A percentile compares a stretch with the other conserved stretches of the same genome.
These are phyloP conservation scores for Chlamydotis undulata DNA, from an alignment of 2,113 vertebrate species.

Conservation along the genomic window DNA sequence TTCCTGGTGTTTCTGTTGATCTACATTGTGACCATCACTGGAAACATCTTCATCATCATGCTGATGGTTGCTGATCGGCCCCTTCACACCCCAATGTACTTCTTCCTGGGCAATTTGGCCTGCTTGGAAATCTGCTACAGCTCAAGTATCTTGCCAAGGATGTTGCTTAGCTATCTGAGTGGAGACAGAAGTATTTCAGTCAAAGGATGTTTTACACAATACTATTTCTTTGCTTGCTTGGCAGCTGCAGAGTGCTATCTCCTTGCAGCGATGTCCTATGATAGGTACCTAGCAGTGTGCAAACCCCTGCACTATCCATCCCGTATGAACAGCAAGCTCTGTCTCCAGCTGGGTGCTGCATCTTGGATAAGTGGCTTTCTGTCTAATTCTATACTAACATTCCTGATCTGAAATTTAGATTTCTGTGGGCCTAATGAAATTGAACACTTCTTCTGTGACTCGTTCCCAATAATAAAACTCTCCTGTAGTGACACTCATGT, in stretches of 20 bases:
- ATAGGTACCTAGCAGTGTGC: neutral
- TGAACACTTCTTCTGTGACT: neutral
- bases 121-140: slow-evolving; percentile 4
- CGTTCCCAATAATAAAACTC: neutral
- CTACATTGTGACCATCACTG: neutral
- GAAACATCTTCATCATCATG: neutral
- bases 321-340: neutral
- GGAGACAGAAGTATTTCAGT: neutral
- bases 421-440: neutral
- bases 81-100: neutral
- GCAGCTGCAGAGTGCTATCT: neutral
- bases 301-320: neutral
- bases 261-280: neutral
- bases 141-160: neutral
- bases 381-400: neutral
- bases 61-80: neutral
- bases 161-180: neutral
- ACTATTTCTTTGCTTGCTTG: neutral
- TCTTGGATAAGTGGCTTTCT: neutral
- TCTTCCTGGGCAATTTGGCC: neutral
- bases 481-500: neutral
- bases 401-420: neutral
- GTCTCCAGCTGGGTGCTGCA: neutral
- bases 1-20: neutral
- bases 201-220: neutral